Conservation (phyloP, 2,113 vertebrate species). For the Camarhynchus parvulus region DNA sequence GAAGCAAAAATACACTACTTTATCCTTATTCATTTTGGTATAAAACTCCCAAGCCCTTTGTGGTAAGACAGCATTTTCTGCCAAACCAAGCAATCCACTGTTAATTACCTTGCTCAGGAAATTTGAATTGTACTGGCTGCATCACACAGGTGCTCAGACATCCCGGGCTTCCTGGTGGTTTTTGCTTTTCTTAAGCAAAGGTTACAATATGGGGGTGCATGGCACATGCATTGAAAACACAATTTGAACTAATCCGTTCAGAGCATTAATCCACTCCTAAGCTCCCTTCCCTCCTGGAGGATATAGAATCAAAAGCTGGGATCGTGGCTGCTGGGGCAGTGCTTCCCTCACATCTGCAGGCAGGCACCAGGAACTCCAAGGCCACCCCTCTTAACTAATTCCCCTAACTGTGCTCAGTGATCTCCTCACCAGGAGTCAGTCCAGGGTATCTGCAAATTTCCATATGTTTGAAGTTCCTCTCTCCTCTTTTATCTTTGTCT, state of each 20-base stretch:
- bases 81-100: not conserved
- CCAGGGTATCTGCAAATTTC: conserved; percentile 22
- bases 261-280: conserved; percentile 60
- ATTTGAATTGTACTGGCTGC: not conserved
- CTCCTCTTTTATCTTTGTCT: conserved; percentile 48
- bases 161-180: not conserved
- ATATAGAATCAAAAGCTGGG: conserved; percentile 26
- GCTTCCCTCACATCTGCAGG: conserved; percentile 12
- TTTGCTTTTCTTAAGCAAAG: not conserved
- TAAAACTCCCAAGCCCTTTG: not conserved
- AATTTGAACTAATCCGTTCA: conserved; percentile 36
- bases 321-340: conserved; percentile 9
- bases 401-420: not conserved
- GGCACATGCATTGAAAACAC: conserved; percentile 13
- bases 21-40: not conserved
- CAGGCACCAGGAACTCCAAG: conserved; percentile 12
- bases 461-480: conserved; percentile 50
- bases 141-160: not conserved
- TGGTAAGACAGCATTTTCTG: not conserved
- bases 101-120: not conserved
- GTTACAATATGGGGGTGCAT: not conserved
- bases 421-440: conserved; percentile 6
- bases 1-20: not conserved
- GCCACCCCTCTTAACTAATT: conserved; percentile 23
- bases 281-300: not conserved